These are phyloP conservation scores for Dipodomys stephensi DNA, from an alignment of 2,113 vertebrate species.

Conservation along the genomic window DNA sequence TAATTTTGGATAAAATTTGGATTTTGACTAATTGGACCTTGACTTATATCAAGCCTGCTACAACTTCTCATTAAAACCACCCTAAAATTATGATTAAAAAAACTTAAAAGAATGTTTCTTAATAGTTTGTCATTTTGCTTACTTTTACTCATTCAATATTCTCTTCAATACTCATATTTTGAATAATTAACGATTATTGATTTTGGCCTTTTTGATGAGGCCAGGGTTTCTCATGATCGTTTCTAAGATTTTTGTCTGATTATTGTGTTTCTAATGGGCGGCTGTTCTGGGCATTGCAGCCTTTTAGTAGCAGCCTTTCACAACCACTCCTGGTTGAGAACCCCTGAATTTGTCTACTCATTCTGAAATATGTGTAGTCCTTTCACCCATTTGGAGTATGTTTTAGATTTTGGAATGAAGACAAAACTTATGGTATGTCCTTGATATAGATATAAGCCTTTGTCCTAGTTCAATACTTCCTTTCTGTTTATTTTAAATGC, in stretches of 20 bases:
- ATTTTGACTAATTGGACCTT: no score
- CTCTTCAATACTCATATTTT: background rate
- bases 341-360: background rate
- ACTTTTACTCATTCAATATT: background rate
- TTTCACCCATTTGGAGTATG: constrained; percentile 2
- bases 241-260: background rate
- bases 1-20: no score
- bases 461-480: background rate
- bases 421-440: constrained; percentile 12
- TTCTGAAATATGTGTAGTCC: background rate
- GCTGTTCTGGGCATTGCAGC: background rate
- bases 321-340: background rate
- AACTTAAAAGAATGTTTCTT: no score
- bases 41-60: no score
- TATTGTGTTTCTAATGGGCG: background rate
- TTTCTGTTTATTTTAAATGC: background rate
- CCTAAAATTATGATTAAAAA: background rate
- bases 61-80: background rate
- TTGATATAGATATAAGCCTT: background rate
- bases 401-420: constrained; percentile 11
- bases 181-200: background rate
- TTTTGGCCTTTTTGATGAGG: background rate
- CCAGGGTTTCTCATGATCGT: background rate
- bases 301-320: background rate
- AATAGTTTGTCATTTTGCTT: no score